These are phyloP conservation scores for Hemibagrus guttatus DNA, from an alignment of 2,797 vertebrate genomes.

Conservation along the genomic window DNA sequence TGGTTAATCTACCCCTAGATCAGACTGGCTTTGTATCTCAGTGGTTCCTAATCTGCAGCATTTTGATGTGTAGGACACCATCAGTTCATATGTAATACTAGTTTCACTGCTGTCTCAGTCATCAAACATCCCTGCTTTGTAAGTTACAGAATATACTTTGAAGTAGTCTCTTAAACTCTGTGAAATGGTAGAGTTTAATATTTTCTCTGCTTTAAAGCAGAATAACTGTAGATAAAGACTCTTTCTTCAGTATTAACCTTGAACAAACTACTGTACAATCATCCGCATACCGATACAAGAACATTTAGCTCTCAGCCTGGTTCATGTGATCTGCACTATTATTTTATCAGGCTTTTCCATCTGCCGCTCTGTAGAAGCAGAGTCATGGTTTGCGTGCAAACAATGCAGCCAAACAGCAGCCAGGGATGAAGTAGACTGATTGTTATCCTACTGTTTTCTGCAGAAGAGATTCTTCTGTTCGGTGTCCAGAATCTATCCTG, in stretches of 20 bases:
- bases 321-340: constrained; percentile 34
- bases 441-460: constrained; percentile 44
- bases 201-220: constrained; percentile 7
- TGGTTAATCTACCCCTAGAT: neutral
- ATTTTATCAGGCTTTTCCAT: constrained; percentile 51
- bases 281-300: neutral
- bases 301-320: constrained; percentile 7
- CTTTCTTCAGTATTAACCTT: neutral
- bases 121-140: neutral
- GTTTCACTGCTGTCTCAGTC: constrained; percentile 4
- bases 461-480: neutral
- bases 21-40: neutral
- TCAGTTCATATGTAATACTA: constrained; percentile 7
- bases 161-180: neutral
- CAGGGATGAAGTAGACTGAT: constrained; percentile 42
- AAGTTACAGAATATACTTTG: neutral
- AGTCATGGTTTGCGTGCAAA: constrained; percentile 51
- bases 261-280: neutral
- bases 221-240: neutral
- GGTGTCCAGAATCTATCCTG: neutral
- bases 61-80: neutral
- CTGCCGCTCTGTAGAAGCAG: constrained; percentile 35
- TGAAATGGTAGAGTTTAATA: neutral
- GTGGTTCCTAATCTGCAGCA: neutral
- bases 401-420: constrained; percentile 9